Conservation (phyloP, 2,797 vertebrate species). For the Valencia hispanica region DNA sequence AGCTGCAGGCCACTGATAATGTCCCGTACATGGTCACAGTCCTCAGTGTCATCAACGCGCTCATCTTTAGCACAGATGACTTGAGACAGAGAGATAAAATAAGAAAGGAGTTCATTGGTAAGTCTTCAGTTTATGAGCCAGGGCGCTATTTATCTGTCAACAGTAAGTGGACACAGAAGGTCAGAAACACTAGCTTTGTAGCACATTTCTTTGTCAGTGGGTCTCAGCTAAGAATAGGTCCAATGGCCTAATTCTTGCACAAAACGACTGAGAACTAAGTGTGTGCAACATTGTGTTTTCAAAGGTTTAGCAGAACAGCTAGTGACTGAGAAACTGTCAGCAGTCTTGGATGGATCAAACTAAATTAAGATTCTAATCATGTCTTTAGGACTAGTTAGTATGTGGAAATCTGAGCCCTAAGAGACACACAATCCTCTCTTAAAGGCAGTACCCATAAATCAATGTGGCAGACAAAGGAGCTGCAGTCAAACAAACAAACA, state of each 20-base stretch:
- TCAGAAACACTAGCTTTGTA: conserved; percentile 42
- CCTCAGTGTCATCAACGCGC: conserved; percentile 92
- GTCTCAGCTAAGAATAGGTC: conserved; percentile 70
- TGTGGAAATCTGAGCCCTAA: not conserved
- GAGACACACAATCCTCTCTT: not conserved
- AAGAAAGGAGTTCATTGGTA: conserved; percentile 96
- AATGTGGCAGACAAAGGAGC: not conserved
- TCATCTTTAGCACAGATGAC: conserved; percentile 92
- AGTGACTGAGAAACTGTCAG: not conserved
- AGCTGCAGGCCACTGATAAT: conserved; percentile 91
- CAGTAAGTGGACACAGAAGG: conserved; percentile 39
- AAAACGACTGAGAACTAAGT: conserved; percentile 24
- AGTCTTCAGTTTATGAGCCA: conserved; percentile 25
- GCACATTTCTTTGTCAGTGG: conserved; percentile 63
- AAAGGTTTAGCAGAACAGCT: conserved; percentile 17
- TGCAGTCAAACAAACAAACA: not conserved
- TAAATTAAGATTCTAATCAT: conserved; percentile 8
- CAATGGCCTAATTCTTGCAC: conserved; percentile 64
- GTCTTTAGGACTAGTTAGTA: not conserved
- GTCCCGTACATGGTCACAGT: conserved; percentile 94
- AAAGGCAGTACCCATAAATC: not conserved
- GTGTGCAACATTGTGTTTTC: conserved; percentile 27
- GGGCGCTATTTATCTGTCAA: conserved; percentile 20
- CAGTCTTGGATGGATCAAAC: conserved; percentile 17
- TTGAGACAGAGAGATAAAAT: conserved; percentile 88